Evolutionary conservation across 2,888 invertebrate species (phyloP), one percentile per base, ranked within the genome.

Genomic region (Bedellia somnulentella): DNA sequence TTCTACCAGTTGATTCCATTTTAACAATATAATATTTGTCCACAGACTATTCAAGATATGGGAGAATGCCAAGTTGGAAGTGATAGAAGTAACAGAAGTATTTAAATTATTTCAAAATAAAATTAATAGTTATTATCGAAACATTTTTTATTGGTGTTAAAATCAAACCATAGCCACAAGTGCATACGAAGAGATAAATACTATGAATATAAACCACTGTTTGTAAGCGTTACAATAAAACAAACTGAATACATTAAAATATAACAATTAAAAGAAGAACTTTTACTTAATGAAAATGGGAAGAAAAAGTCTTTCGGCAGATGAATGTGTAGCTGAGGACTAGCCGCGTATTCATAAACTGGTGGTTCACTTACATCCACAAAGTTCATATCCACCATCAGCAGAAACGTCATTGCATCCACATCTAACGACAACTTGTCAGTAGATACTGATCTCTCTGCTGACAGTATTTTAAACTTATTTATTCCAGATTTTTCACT

Each of bases 291-390:
- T 31, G 77, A 56, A 42, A 83, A 83, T 1, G 88, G 88, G 47
- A 86, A 85, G 54, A 88, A 88, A 52, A 88, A 88, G 52, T 87
- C 85, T 39, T 78, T 75, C 2, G 88, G 87, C 31, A 88, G 64
- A 51, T 79, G 75, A 34, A 86, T 76, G 43, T 83, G 79, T 33
- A 86, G 67, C 35, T 81, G 77, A 11, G 87, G 86, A 34, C 81
- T 77, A 32, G 79, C 79, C 5, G 82, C 83, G 41, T 60, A 60
- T 37, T 64, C 54, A 14, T 48, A 44, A 15, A 45, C 39, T 24
- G 49, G 48, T 4, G 56, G 53, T 29, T 47, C 57, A 3, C 61
- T 61, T n/a, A 52, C 45, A 35, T 76, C 70, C 12, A 70, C 44
- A 26, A 73, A 77, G 32, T 39, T 54, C 1, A 52, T 46, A 37